Conservation (phyloP, 64 coral and sea anemone genomes). For the Montipora cactus region DNA sequence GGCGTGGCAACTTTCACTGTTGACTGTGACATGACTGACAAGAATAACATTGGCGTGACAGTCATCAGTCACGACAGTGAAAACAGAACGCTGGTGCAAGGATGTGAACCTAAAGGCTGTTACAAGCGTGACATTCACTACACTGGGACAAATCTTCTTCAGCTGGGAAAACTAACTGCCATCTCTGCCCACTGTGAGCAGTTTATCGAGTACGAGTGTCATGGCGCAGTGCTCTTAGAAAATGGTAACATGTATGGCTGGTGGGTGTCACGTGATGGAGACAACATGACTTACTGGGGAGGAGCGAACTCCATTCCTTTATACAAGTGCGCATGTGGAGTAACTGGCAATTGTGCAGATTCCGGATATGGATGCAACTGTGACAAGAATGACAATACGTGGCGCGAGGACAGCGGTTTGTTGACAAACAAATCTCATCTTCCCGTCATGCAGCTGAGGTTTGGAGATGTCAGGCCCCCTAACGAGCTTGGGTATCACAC, state of each 20-base stretch:
- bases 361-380: constrained; percentile 25
- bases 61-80: constrained; percentile 59
- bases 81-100: constrained; percentile 21
- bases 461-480: background rate
- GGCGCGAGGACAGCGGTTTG: constrained; percentile 6
- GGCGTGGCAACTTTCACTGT: constrained; percentile 18
- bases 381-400: background rate
- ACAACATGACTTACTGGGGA: constrained; percentile 1
- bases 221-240: background rate
- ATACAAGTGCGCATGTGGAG: constrained; percentile 24
- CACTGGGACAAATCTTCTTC: background rate
- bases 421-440: background rate
- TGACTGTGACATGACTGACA: constrained; percentile 61
- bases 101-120: background rate
- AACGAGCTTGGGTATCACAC: background rate
- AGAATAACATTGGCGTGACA: constrained; percentile 55
- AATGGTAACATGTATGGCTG: background rate
- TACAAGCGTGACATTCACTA: constrained; percentile 38
- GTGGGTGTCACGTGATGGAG: background rate
- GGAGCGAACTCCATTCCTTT: background rate
- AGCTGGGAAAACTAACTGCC: background rate
- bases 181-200: no score
- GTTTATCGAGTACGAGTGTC: constrained; percentile 43
- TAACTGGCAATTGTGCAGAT: background rate
- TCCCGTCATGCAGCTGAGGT: background rate